Evolutionary conservation across 1,140 invertebrate genomes (phyloP).

Genomic region (Branchinecta lynchi): DNA sequence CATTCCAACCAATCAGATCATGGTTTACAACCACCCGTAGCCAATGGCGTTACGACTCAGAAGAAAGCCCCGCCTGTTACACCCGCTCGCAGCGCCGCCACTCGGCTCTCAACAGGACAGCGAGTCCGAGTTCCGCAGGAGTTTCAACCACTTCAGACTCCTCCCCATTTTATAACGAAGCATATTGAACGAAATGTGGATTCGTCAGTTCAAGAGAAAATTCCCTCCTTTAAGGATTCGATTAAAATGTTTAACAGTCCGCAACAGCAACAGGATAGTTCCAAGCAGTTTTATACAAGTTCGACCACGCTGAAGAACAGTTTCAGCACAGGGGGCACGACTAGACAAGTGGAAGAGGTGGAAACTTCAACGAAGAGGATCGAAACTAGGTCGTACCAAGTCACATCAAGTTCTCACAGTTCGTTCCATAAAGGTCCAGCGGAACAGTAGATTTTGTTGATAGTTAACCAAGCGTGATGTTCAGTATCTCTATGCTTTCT

Average conservation of each 20-base stretch:
- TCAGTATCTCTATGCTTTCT: no score
- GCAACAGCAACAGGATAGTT: conserved; percentile 14
- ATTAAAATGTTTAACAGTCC: conserved; percentile 17
- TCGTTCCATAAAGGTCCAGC: neutral
- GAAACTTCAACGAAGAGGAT: neutral
- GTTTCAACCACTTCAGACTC: conserved; percentile 11
- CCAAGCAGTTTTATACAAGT: conserved; percentile 17
- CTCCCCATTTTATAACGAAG: conserved; percentile 13
- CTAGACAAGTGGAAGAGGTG: neutral
- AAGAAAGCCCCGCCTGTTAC: conserved; percentile 20
- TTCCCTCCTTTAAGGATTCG: conserved; percentile 19
- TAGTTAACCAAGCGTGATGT: no score
- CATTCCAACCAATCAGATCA: neutral
- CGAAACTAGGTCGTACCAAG: neutral
- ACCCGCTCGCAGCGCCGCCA: conserved; percentile 15
- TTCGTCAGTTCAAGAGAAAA: conserved; percentile 14
- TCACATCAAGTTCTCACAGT: neutral
- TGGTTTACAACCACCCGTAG: neutral
- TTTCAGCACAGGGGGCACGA: neutral
- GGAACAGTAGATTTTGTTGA: no score
- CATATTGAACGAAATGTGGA: neutral
- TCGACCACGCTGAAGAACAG: conserved; percentile 14
- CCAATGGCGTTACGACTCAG: neutral
- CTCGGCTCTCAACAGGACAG: conserved; percentile 11
- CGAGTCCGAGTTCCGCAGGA: conserved; percentile 5